phyloP scores from a whole-genome alignment of 23 tunicate species.

The Styela plicata region DNA sequence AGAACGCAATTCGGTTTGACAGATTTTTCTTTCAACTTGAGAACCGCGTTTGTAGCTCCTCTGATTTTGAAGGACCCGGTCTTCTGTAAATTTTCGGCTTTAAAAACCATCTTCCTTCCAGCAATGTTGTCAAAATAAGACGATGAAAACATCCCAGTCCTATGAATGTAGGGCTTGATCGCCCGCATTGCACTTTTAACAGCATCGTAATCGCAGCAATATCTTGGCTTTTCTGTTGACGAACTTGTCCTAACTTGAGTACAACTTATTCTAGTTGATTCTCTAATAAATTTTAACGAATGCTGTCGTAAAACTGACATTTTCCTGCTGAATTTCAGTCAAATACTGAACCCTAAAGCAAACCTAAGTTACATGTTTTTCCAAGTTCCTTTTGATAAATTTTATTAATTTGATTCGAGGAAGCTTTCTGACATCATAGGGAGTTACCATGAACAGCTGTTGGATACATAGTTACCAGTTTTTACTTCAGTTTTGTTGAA shows the following conservation, averaged over 20 bases:
- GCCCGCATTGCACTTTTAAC: constrained; percentile 15
- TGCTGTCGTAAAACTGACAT: too few species aligned
- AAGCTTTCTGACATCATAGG: too few species aligned
- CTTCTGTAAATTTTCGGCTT: constrained; percentile 33
- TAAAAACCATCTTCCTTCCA: constrained; percentile 36
- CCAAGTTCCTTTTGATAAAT: too few species aligned
- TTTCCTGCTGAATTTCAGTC: too few species aligned
- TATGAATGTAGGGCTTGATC: constrained; percentile 29
- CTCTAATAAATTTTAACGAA: too few species aligned
- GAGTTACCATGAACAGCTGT: too few species aligned
- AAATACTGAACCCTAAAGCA: too few species aligned
- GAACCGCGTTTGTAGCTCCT: constrained; percentile 38
- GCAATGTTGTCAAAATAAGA: constrained; percentile 1
- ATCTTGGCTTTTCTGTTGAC: not conserved
- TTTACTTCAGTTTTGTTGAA: too few species aligned
- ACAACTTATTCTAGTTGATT: too few species aligned
- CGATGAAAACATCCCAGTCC: constrained; percentile 32
- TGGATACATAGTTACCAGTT: too few species aligned
- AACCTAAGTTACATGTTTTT: too few species aligned
- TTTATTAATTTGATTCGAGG: too few species aligned
- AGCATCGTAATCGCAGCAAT: constrained; percentile 18
- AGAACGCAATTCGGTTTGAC: constrained; percentile 1
- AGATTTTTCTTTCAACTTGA: constrained; percentile 15
- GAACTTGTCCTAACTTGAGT: not conserved
- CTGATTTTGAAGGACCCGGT: constrained; percentile 47